A percentile compares a stretch with the other conserved stretches of the same genome.
Conservation (phyloP, 2,888 invertebrate genomes). For the Gymnocheta viridis region DNA sequence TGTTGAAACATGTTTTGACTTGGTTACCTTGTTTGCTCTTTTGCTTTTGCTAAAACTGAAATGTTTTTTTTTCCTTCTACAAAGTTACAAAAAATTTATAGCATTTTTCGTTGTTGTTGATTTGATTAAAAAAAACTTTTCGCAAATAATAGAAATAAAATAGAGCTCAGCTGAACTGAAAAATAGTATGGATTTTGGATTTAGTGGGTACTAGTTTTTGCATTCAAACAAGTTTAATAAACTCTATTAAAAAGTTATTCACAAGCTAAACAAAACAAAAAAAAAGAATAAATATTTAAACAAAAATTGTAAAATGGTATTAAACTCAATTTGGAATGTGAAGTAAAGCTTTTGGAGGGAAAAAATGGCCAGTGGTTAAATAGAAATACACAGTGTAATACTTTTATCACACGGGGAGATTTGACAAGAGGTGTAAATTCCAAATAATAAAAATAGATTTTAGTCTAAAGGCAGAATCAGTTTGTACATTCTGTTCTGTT, state of each 20-base stretch:
- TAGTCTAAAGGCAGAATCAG: no score
- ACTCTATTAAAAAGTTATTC: slow-evolving; percentile 12
- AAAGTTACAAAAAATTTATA: slow-evolving; percentile 14
- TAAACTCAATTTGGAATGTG: slow-evolving; percentile 15
- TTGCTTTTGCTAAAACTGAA: no score
- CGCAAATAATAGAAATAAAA: slow-evolving; percentile 11
- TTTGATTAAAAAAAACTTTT: slow-evolving; percentile 30
- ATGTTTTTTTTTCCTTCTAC: not conserved
- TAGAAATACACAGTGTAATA: not conserved
- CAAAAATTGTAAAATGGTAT: slow-evolving; percentile 2
- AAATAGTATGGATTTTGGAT: slow-evolving; percentile 18
- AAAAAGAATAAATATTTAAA: not conserved
- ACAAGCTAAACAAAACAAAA: no score
- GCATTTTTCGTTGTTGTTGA: not conserved
- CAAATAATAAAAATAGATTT: not conserved
- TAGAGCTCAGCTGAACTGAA: slow-evolving; percentile 17
- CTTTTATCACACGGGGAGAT: not conserved
- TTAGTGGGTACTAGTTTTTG: not conserved
- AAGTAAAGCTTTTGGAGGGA: not conserved
- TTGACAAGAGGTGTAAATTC: not conserved
- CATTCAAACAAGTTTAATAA: slow-evolving; percentile 42
- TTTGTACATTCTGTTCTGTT: no score
- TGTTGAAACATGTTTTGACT: slow-evolving; percentile 51
- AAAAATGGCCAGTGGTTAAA: slow-evolving; percentile 11
- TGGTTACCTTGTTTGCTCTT: slow-evolving; percentile 59